A percentile compares a stretch with the other conserved stretches of the same genome.
These are phyloP conservation scores for Lynx canadensis DNA, from an alignment of 2,113 vertebrate species.

Conservation along the genomic window DNA sequence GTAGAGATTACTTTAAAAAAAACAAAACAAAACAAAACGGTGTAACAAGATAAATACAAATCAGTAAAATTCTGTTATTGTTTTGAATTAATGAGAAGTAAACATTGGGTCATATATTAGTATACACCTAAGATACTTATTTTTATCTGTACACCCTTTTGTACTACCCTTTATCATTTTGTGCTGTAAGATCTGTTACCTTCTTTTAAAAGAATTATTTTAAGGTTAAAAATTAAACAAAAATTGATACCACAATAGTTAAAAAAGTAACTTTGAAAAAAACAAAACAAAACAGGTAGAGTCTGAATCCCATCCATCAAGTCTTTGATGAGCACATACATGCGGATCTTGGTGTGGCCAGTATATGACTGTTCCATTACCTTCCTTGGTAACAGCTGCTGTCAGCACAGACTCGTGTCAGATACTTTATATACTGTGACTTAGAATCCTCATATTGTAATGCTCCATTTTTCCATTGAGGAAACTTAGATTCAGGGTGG, in stretches of 20 bases:
- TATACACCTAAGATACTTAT: not conserved
- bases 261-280: not conserved
- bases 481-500: not conserved
- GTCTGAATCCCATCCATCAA: not conserved
- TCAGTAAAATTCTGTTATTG: not conserved
- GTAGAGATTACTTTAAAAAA: no score
- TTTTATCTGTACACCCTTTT: not conserved
- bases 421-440: not conserved
- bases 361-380: fast-evolving
- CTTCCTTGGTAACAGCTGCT: not conserved
- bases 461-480: not conserved
- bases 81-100: constrained; percentile 30
- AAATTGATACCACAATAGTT: not conserved
- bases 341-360: not conserved
- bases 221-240: not conserved
- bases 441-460: not conserved
- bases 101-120: not conserved
- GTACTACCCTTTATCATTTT: not conserved
- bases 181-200: not conserved
- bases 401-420: not conserved
- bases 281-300: not conserved
- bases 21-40: not conserved
- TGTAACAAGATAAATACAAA: not conserved
- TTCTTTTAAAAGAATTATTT: not conserved
- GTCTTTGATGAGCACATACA: not conserved